Evolutionary conservation across 2,113 vertebrate species (phyloP).

Genomic region (Microtus montanus): DNA sequence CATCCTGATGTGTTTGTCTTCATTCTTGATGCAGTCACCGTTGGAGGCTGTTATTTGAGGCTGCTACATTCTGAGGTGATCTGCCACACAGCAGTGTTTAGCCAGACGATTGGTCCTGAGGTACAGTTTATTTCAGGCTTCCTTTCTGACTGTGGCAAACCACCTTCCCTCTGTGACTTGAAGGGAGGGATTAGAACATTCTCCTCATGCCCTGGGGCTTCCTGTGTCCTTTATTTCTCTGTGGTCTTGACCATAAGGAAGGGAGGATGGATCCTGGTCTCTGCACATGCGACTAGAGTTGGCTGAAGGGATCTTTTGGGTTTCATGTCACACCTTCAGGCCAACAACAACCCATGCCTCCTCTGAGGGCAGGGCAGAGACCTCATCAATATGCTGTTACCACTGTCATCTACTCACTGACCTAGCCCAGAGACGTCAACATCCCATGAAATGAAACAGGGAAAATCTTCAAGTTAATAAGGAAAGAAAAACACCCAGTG

Average conservation of each 20-base stretch:
- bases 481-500: too few relatives aligned
- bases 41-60: neutral
- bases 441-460: neutral
- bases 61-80: neutral
- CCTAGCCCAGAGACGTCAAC: neutral
- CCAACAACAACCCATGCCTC: neutral
- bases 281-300: neutral
- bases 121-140: neutral
- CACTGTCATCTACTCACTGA: too few relatives aligned
- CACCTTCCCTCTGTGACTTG: neutral
- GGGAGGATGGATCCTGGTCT: neutral
- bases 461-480: neutral
- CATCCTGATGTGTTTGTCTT: neutral
- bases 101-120: neutral
- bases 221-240: neutral
- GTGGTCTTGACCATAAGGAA: neutral
- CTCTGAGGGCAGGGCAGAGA: neutral
- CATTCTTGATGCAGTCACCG: neutral
- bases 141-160: neutral
- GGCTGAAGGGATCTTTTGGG: neutral
- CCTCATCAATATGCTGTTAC: too few relatives aligned
- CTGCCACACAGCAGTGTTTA: neutral
- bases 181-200: neutral
- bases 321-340: neutral
- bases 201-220: rapidly evolving